A percentile compares a stretch with the other conserved stretches of the same genome.
Conservation (phyloP, 2,888 invertebrate genomes). For the Zygothrica quintamaculata region DNA sequence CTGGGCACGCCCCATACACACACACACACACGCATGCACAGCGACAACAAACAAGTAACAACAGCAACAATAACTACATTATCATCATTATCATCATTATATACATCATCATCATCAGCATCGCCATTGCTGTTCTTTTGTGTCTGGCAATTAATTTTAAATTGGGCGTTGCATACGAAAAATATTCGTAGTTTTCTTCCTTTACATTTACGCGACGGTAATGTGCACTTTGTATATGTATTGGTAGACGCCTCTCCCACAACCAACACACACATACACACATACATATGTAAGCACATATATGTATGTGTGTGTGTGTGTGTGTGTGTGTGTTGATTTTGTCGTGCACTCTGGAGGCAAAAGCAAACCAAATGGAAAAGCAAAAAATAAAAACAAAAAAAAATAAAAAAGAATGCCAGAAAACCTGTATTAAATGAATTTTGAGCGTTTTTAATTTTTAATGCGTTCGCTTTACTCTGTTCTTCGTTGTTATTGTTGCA, state of each 20-base stretch:
- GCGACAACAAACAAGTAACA: conserved; percentile 10
- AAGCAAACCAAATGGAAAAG: conserved; percentile 34
- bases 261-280: conserved; percentile 17
- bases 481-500: not conserved
- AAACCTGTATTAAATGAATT: conserved; percentile 62
- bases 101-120: conserved; percentile 25
- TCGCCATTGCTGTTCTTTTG: conserved; percentile 70
- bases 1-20: conserved; percentile 31
- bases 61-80: conserved; percentile 9
- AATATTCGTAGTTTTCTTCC: conserved; percentile 77
- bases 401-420: too few relatives aligned
- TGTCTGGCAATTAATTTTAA: conserved; percentile 84
- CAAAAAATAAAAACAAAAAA: too few relatives aligned
- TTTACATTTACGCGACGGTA: conserved; percentile 64
- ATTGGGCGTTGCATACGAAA: conserved; percentile 81
- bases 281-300: too few relatives aligned
- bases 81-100: conserved; percentile 17
- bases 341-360: conserved; percentile 53
- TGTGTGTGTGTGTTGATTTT: conserved; percentile 50
- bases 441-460: conserved; percentile 66
- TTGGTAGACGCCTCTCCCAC: conserved; percentile 24
- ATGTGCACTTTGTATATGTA: conserved; percentile 56
- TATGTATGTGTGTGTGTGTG: conserved; percentile 14
- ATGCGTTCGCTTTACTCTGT: conserved; percentile 31
- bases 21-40: conserved; percentile 11